A percentile compares a stretch with the other conserved stretches of the same genome.
These are phyloP conservation scores for Eumacrocentrus americanus DNA, from an alignment of 2,888 invertebrate species.

Conservation along the genomic window DNA sequence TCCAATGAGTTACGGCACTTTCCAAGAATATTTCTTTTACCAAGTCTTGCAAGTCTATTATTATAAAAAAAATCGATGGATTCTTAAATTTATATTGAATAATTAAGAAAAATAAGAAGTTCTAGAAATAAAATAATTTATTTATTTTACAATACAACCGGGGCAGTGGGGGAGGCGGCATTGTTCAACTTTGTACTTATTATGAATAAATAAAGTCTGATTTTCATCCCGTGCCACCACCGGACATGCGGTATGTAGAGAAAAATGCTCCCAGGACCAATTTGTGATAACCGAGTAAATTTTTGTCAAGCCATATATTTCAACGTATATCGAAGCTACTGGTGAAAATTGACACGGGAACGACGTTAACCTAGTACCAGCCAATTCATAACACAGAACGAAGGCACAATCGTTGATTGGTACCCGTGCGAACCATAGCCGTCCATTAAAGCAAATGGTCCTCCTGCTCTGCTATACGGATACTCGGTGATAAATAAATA, in stretches of 20 bases:
- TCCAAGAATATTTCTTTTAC: background rate
- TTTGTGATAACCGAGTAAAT: constrained; percentile 15
- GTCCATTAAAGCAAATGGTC: constrained; percentile 36
- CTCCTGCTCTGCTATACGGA: constrained; percentile 28
- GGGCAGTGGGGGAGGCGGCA: too few species aligned
- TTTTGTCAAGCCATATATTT: constrained; percentile 17
- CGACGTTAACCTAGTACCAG: constrained; percentile 33
- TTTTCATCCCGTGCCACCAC: constrained; percentile 10
- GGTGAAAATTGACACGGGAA: constrained; percentile 31
- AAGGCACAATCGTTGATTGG: constrained; percentile 32
- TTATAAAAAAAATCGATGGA: too few species aligned
- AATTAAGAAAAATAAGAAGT: too few species aligned
- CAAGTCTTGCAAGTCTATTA: too few species aligned
- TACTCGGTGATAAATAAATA: constrained; percentile 39
- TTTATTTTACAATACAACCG: too few species aligned
- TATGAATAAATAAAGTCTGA: constrained; percentile 11
- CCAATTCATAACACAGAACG: constrained; percentile 34
- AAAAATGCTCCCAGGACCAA: constrained; percentile 11
- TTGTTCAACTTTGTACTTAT: too few species aligned
- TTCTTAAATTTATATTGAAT: too few species aligned
- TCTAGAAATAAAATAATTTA: background rate
- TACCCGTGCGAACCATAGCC: constrained; percentile 25
- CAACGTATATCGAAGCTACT: background rate
- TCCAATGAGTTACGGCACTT: constrained; percentile 4
- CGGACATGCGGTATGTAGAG: background rate